Conservation (phyloP, 2,113 vertebrate genomes). For the Ailuropoda melanoleuca region DNA sequence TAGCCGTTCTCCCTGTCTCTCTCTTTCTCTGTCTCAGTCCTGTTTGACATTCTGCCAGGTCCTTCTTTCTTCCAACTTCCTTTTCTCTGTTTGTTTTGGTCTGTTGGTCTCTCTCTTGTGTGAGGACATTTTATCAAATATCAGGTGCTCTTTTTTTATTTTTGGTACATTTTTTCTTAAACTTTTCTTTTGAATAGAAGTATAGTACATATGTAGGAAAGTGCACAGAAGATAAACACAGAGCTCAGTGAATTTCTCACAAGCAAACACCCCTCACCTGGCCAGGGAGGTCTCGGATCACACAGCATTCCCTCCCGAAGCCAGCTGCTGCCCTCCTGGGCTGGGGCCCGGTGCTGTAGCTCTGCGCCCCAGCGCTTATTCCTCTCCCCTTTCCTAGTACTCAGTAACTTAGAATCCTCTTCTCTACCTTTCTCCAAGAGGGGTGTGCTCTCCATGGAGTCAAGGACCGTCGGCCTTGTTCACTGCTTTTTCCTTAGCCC, state of each 20-base stretch:
- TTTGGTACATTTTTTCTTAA: neutral
- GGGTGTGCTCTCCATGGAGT: neutral
- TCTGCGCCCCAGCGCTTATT: neutral
- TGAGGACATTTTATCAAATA: conserved; percentile 10
- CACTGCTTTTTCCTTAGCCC: neutral
- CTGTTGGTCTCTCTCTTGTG: neutral
- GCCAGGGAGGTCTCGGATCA: neutral
- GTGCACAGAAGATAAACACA: neutral
- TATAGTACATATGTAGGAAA: neutral
- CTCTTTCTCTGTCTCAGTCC: neutral
- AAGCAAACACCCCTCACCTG: neutral
- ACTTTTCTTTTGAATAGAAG: neutral
- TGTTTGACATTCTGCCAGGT: neutral
- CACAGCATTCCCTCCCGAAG: neutral
- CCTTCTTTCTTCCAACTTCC: neutral
- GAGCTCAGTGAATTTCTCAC: neutral
- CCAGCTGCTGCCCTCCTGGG: neutral
- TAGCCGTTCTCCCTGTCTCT: neutral
- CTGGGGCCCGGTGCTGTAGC: neutral
- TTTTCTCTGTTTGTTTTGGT: neutral
- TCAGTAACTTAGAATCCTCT: accelerated
- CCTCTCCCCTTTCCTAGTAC: neutral
- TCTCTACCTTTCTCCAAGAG: neutral
- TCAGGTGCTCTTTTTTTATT: neutral
- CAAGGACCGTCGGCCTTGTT: neutral